Percentiles rank a stretch among this genome's conserved stretches.
Evolutionary conservation across 2,888 invertebrate genomes (phyloP).

Genomic region (Resseliella maxima): DNA sequence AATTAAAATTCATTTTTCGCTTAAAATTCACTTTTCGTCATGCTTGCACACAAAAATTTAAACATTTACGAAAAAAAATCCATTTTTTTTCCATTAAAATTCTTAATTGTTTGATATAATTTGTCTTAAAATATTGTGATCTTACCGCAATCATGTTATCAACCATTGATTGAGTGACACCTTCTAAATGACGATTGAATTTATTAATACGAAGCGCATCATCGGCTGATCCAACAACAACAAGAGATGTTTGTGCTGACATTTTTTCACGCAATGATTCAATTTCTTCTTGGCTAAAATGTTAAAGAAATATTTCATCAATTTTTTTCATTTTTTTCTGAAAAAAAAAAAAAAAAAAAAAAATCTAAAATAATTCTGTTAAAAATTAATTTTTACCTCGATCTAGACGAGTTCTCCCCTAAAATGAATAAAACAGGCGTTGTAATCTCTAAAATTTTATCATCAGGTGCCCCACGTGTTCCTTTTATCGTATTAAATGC

Average conservation of each 20-base stretch:
- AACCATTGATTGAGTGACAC: slow-evolving; percentile 84
- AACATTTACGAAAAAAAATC: too few species aligned
- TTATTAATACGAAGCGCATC: slow-evolving; percentile 78
- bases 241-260: slow-evolving; percentile 79
- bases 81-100: too few species aligned
- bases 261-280: slow-evolving; percentile 81
- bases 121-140: not conserved
- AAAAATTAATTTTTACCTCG: slow-evolving; percentile 66
- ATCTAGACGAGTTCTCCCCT: slow-evolving; percentile 78
- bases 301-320: not conserved
- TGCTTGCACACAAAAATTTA: too few species aligned
- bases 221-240: slow-evolving; percentile 84
- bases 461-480: slow-evolving; percentile 79
- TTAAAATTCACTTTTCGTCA: not conserved
- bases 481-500: slow-evolving; percentile 80
- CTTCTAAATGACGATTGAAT: slow-evolving; percentile 76
- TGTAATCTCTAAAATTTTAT: slow-evolving; percentile 77
- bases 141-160: slow-evolving; percentile 71
- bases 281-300: slow-evolving; percentile 76
- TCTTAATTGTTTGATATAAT: not conserved
- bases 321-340: not conserved
- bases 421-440: slow-evolving; percentile 82
- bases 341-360: too few species aligned
- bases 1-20: not conserved
- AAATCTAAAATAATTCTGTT: too few species aligned